phyloP scores from a whole-genome alignment of 2,113 vertebrate species.

The Sebastes schlegelii region DNA sequence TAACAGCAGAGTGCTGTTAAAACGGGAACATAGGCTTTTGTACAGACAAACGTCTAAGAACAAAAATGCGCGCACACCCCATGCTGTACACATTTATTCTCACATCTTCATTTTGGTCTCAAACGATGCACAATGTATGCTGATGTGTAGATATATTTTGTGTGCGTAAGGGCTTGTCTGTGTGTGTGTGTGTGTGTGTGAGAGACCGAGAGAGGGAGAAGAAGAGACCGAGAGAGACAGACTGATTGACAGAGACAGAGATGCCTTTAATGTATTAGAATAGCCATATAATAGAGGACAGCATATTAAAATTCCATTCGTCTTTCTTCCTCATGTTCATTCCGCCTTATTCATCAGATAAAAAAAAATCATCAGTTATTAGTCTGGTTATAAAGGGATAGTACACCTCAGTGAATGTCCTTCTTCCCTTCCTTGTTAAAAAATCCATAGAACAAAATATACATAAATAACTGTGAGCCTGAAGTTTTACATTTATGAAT shows the following conservation, averaged over 20 bases:
- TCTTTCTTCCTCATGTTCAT: conserved; percentile 80
- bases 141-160: neutral
- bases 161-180: neutral
- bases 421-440: conserved; percentile 51
- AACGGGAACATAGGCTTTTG: neutral
- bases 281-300: conserved; percentile 68
- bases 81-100: neutral
- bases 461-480: neutral
- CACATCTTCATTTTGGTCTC: conserved; percentile 14
- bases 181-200: conserved; percentile 6
- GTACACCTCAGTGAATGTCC: conserved; percentile 88
- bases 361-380: conserved; percentile 93
- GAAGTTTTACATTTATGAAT: conserved; percentile 3
- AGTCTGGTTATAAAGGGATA: conserved; percentile 91
- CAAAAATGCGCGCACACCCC: neutral
- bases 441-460: conserved; percentile 25
- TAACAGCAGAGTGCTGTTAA: neutral
- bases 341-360: conserved; percentile 90
- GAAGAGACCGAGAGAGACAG: conserved; percentile 6
- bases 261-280: conserved; percentile 71
- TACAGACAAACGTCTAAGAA: neutral
- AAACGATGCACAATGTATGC: conserved; percentile 2
- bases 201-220: neutral
- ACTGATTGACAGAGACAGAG: conserved; percentile 66
- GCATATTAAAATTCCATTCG: conserved; percentile 88